Evolutionary conservation across 2,797 vertebrate species (phyloP), one percentile per base, ranked within the genome.

Genomic region (Sebastes jordani): DNA sequence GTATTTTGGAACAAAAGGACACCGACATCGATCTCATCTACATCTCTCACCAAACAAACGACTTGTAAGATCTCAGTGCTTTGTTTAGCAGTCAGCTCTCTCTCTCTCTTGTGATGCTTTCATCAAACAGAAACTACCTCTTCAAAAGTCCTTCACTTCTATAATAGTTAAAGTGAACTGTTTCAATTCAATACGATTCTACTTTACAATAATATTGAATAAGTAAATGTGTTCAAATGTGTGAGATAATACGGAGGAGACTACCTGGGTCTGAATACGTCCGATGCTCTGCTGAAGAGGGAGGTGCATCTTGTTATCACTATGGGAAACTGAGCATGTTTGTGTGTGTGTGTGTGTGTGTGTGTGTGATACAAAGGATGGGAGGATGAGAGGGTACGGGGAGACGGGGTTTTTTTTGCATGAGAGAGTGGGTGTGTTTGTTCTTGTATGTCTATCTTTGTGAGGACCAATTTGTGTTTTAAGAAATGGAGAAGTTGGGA

Each of bases 261-360:
- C 38, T 68, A 81, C 71, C 79, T 79, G 77, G 23, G 64, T 78
- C 11, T 71, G 83, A 81, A 49, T 4, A 27, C 4, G 61, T 71
- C 80, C 67, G 68, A 77, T 32, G 74, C 60, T 71, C 78, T 13
- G 71, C 59, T 55, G 60, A 5, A 66, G 74, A 76, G 82, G 71
- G 78, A 85, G 73, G 79, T 7, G 84, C 65, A 67, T 86, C 60
- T 3, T 27, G 42, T 72, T 78, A 78, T 87, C 75, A 74, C 67
- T 22, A 59, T 11, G 64, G 59, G 63, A 78, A 83, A 85, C 66
- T 74, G 76, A 74, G 69, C 7, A 23, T 69, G 80, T 75, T 58
- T 73, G 38, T 54, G 16, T 79, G 27, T 30, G 16, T 59, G 59
- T 32, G 0, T 59, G 36, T 61, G 32, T 8, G 30, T 34, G 32